Evolutionary conservation across 2,113 vertebrate genomes (phyloP), one percentile per base, ranked within the genome.

Genomic region (Megaceryle torquata): DNA sequence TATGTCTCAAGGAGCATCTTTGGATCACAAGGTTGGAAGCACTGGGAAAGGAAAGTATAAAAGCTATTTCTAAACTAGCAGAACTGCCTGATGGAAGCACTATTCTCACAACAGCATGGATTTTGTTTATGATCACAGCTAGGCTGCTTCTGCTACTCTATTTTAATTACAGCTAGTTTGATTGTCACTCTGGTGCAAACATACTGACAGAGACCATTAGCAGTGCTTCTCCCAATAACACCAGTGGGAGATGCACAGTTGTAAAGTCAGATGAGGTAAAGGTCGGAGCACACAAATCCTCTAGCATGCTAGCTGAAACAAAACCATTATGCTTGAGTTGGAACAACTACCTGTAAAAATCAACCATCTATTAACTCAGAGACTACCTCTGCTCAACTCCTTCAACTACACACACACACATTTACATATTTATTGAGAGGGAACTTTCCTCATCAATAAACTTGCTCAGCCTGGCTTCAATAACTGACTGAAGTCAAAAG

Each of bases 391-490:
- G 35, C 35, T 31, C 22, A 43, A 51, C 43, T 78, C 70, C 48
- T 88, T 82, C 75, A 90, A 33, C 37, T 67, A 68, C n/a, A 84
- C 35, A 51, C 33, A n/a, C 29, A 37, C 18, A 56, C 7, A 84
- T 93, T 75, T 88, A 70, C 68, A 54, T 68, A 83, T 79, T 59
- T 88, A 83, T 86, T 82, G 84, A 88, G 61, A 80, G 17, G 18
- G 17, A 95, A 61, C 31, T 70, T 77, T 91, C 65, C 61, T 64
- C 59, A 88, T 80, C 67, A 57, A 72, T 93, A 82, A 22, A 76
- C 68, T 91, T 95, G 76, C 35, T 92, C 68, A 94, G 59, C 31
- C 44, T 82, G 87, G 41, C 48, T 89, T 94, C 81, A 77, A 26
- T 67, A 67, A 61, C n/a, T 85, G 88, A 51, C 72, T 72, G 88